phyloP scores from a whole-genome alignment of 1,140 invertebrate species.

The Pseudomyrmex pallidus region DNA sequence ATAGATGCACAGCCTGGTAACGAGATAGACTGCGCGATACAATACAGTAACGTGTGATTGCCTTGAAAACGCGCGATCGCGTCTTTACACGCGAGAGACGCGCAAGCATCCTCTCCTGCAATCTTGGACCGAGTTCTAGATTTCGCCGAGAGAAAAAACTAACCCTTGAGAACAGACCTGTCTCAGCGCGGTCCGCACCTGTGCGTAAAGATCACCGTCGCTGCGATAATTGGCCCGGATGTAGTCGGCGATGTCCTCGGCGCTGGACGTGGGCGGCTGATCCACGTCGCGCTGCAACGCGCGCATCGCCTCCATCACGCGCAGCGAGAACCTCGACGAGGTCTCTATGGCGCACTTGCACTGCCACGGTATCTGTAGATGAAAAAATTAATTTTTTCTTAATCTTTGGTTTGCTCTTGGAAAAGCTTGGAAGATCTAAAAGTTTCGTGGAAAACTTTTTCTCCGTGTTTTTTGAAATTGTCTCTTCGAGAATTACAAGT shows the following conservation, averaged over 20 bases:
- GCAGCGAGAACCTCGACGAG: conserved; percentile 72
- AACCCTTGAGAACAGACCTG: conserved; percentile 75
- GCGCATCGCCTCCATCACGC: conserved; percentile 76
- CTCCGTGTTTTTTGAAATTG: not conserved
- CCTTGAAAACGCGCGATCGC: conserved; percentile 65
- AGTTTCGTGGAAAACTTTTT: too few relatives aligned
- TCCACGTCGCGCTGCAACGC: conserved; percentile 56
- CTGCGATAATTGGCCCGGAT: conserved; percentile 66
- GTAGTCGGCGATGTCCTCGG: conserved; percentile 71
- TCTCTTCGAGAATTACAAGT: too few relatives aligned
- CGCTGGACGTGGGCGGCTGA: conserved; percentile 29
- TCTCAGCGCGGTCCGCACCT: conserved; percentile 74
- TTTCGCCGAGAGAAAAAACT: conserved; percentile 57
- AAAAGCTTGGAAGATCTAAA: too few relatives aligned
- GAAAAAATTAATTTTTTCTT: not conserved
- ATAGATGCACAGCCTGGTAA: conserved; percentile 61
- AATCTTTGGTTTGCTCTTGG: too few relatives aligned
- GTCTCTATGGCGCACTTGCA: conserved; percentile 54
- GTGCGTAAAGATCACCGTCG: conserved; percentile 76
- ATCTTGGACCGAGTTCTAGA: not conserved
- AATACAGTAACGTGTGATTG: conserved; percentile 44
- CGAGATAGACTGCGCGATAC: conserved; percentile 57
- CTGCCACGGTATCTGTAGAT: conserved; percentile 4
- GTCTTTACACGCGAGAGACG: conserved; percentile 59
- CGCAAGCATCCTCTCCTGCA: conserved; percentile 24